Percentiles rank a stretch among this genome's conserved stretches.
These are phyloP conservation scores for Macrocentrus cingulum DNA, from an alignment of 1,140 invertebrate genomes.

Conservation along the genomic window DNA sequence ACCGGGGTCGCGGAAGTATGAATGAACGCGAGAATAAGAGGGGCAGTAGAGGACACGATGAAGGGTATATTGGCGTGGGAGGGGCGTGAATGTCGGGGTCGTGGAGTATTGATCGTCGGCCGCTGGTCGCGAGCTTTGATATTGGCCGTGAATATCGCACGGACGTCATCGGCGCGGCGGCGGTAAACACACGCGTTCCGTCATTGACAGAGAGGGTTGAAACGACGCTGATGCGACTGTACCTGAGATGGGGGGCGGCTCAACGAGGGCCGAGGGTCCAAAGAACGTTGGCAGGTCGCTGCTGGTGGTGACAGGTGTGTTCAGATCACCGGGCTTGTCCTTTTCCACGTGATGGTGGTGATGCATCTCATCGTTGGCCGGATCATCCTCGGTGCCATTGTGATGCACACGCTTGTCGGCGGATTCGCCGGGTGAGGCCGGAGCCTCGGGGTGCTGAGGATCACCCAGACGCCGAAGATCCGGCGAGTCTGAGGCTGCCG, in stretches of 20 bases:
- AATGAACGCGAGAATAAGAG: slow-evolving; percentile 42
- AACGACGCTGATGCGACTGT: too few relatives aligned
- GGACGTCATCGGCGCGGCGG: slow-evolving; percentile 40
- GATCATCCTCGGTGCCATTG: slow-evolving; percentile 27
- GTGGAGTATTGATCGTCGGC: slow-evolving; percentile 56
- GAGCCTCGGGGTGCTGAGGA: slow-evolving; percentile 43
- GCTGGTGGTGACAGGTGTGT: slow-evolving; percentile 78
- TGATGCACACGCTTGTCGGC: slow-evolving; percentile 49
- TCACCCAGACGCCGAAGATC: slow-evolving; percentile 35
- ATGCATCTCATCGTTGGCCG: slow-evolving; percentile 36
- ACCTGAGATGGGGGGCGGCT: slow-evolving; percentile 87
- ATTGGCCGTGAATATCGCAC: slow-evolving; percentile 47
- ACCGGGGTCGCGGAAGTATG: slow-evolving; percentile 41
- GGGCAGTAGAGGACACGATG: slow-evolving; percentile 27
- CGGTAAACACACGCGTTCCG: slow-evolving; percentile 21
- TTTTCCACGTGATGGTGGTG: slow-evolving; percentile 55
- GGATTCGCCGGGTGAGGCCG: slow-evolving; percentile 52
- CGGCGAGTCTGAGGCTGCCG: slow-evolving; percentile 30
- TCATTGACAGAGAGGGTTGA: slow-evolving; percentile 27
- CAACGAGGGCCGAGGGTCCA: slow-evolving; percentile 74
- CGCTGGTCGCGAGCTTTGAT: slow-evolving; percentile 46
- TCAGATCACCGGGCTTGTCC: slow-evolving; percentile 69
- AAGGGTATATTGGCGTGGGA: slow-evolving; percentile 25
- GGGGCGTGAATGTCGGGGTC: slow-evolving; percentile 58
- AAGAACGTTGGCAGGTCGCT: slow-evolving; percentile 77